A percentile compares a stretch with the other conserved stretches of the same genome.
Evolutionary conservation across 1,140 invertebrate species (phyloP).

Genomic region (Hetaerina americana): DNA sequence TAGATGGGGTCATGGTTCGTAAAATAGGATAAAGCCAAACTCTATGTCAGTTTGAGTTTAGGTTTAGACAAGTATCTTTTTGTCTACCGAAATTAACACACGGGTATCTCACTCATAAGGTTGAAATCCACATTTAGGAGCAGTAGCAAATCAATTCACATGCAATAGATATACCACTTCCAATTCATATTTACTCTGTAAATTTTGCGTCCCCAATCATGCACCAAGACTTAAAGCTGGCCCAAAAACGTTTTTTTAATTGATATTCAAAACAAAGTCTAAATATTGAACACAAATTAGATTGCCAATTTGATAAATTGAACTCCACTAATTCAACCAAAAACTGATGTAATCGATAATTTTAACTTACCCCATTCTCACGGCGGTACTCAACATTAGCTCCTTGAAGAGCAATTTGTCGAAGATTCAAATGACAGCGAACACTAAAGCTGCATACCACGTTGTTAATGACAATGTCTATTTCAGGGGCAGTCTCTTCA

Average conservation of each 20-base stretch:
- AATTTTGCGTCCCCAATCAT: too few species aligned
- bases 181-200: too few species aligned
- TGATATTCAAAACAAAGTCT: slow-evolving; percentile 1
- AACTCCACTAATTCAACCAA: neutral
- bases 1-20: too few species aligned
- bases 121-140: too few species aligned
- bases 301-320: neutral
- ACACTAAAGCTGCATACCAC: slow-evolving; percentile 97
- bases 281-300: neutral
- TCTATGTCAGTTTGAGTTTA: too few species aligned
- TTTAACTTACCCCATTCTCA: slow-evolving; percentile 67
- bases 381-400: slow-evolving; percentile 90
- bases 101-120: too few species aligned
- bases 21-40: too few species aligned
- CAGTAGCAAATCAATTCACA: too few species aligned
- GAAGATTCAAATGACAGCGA: slow-evolving; percentile 90
- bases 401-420: slow-evolving; percentile 84
- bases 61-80: too few species aligned
- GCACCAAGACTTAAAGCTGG: too few species aligned
- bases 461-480: slow-evolving; percentile 96
- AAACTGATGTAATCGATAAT: neutral
- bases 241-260: neutral
- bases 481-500: slow-evolving; percentile 43
- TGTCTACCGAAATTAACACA: too few species aligned
- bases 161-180: too few species aligned